Evolutionary conservation across 1,140 invertebrate species (phyloP), one percentile per base, ranked within the genome.

Genomic region (Samia ricini): DNA sequence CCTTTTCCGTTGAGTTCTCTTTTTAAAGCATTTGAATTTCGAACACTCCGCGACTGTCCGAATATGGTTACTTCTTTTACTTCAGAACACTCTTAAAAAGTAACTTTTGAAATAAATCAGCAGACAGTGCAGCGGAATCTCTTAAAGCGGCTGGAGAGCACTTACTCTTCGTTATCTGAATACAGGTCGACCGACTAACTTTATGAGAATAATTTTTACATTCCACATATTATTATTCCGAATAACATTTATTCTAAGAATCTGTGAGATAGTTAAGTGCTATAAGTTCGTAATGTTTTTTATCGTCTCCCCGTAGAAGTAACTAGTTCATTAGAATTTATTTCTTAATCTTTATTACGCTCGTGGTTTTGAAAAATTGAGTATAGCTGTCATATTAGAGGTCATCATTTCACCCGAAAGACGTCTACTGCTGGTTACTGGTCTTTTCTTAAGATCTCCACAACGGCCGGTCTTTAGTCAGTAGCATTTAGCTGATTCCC

Each of bases 71-170:
- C 66, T 72, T 72, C 74, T 68, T 69, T 63, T 60, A 66, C 63
- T 73, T 66, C 15, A 15, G 33, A 42, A 42, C 33, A 78, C 73
- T 77, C 79, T 76, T 69, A 74, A 71, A 63, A 74, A 68, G 71
- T 67, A 81, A 84, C 72, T 84, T 84, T 84, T 81, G 77, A 77
- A 81, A 84, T 84, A 84, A 84, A 84, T 82, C 81, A 84, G 73
- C 74, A 76, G 71, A 73, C 72, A 73, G 67, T 74, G 76, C 74
- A 73, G 58, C 57, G 26, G 64, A 64, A 67, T 60, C 63, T 69
- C 67, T 50, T 15, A 15, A 33, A 10, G 68, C 66, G 59, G 64
- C 66, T 59, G 58, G 65, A 58, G 48, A 59, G 22, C 68, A 66
- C 62, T 62, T 68, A 66, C 61, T 74, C 71, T 74, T 69, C 74